phyloP scores from a whole-genome alignment of 2,888 invertebrate species.

The Drosophila tripunctata region DNA sequence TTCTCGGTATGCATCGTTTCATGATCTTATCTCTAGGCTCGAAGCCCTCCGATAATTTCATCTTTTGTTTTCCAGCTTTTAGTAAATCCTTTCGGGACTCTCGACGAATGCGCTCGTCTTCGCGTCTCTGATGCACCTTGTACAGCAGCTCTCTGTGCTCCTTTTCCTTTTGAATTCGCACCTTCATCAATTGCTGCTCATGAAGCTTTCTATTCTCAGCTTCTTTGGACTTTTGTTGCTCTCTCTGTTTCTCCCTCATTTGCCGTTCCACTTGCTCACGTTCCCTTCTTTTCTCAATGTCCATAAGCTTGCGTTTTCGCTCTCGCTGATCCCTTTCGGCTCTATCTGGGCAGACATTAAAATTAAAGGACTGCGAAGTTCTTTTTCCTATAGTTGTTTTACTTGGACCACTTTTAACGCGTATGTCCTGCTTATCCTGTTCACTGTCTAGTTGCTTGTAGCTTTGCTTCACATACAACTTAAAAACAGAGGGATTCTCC shows the following conservation, averaged over 20 bases:
- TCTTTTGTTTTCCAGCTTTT: too few species aligned
- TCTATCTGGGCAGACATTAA: neutral
- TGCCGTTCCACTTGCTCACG: neutral
- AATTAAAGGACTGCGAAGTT: neutral
- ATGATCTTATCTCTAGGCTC: neutral
- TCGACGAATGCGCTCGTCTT: constrained; percentile 15
- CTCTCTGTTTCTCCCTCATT: neutral
- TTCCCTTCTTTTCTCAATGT: constrained; percentile 7
- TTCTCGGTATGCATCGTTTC: neutral
- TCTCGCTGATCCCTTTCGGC: neutral
- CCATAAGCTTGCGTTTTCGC: neutral
- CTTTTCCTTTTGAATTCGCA: neutral
- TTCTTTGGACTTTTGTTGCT: neutral
- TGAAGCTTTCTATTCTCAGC: neutral
- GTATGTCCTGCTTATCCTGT: neutral
- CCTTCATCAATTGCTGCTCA: neutral
- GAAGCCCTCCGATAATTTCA: neutral
- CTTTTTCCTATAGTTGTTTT: neutral
- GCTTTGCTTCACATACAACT: constrained; percentile 8
- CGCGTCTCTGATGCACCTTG: constrained; percentile 25
- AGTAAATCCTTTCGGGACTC: neutral
- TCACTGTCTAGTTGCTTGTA: neutral
- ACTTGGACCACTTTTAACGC: neutral
- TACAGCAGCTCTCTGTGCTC: constrained; percentile 6
- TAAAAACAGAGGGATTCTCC: neutral